Evolutionary conservation across 2,113 vertebrate genomes (phyloP), one percentile per base, ranked within the genome.

Genomic region (Bubo blakistoni): DNA sequence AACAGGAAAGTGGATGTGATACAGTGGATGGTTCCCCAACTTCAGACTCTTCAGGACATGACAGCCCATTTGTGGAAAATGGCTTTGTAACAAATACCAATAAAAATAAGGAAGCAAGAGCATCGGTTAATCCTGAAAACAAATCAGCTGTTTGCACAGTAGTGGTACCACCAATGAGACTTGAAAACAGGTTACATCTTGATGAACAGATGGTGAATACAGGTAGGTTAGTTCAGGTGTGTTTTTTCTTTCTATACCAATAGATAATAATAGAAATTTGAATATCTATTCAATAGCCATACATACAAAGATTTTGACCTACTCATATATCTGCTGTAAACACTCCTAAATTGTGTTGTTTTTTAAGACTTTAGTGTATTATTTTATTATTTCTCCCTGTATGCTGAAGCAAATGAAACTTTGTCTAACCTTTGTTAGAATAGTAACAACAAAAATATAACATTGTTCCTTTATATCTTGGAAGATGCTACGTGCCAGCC

Each of bases 1-100:
- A 99, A 62, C 99, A 98, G 88, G 99, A 99, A 94, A 99, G 99
- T 32, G 98, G 99, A 27, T 99, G 99, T 95, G 99, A 99, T 93
- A 99, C 99, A 0, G 99, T 99, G 95, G 99, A 99, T 84, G 98
- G 99, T 93, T 99, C 99, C 30, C 99, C 99, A 62, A 96, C 98
- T 27, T 99, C 99, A 3, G 98, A 99, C 63, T 98, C 99, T 76
- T 99, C 99, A 4, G 98, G 98, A 70, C 99, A 98, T 2, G 98
- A 98, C 96, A 99, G 99, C 97, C 99, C 99, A 2, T 99, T 99
- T 97, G 93, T 98, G 85, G 98, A 98, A 95, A 98, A 97, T 34
- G 98, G 97, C 78, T 99, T 99, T 98, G 98, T 99, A n/a, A 96
- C 98, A n/a, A 98, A 98, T 54, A 81, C 98, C 86, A 99, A 98